Evolutionary conservation across 2,113 vertebrate species (phyloP).

Genomic region (Rhizomys pruinosus): DNA sequence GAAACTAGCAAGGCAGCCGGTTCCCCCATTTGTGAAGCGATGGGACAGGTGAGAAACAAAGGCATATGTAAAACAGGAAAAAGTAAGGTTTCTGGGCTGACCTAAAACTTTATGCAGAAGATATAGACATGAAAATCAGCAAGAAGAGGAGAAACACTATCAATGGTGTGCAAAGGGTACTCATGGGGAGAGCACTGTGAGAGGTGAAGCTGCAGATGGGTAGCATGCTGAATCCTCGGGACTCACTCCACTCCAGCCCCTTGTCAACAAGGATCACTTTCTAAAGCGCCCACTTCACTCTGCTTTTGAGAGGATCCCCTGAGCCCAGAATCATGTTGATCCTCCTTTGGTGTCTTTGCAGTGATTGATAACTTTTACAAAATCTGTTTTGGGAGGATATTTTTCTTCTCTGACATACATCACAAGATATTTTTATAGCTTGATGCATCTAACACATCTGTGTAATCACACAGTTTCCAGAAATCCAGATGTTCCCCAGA

Average conservation of each 20-base stretch:
- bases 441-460: conserved; percentile 89
- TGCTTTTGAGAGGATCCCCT: not conserved
- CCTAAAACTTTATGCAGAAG: not conserved
- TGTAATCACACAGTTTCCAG: conserved; percentile 87
- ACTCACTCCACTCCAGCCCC: rapidly evolving
- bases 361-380: conserved; percentile 81
- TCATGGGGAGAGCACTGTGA: not conserved
- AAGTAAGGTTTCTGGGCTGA: not conserved
- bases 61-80: not conserved
- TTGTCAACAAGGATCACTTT: not conserved
- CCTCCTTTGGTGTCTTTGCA: conserved; percentile 63
- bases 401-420: conserved; percentile 83
- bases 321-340: conserved; percentile 58
- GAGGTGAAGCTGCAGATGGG: not conserved
- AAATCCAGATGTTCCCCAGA: conserved; percentile 88
- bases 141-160: not conserved
- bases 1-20: not conserved
- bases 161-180: not conserved
- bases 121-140: not conserved
- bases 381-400: conserved; percentile 75
- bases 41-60: not conserved
- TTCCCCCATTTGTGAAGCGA: not conserved
- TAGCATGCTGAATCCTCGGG: not conserved
- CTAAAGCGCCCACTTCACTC: not conserved
- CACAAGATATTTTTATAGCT: conserved; percentile 86